Percentiles rank a stretch among this genome's conserved stretches.
Conservation (phyloP, 92 coral and sea anemone species). For the Porites cylindrica region DNA sequence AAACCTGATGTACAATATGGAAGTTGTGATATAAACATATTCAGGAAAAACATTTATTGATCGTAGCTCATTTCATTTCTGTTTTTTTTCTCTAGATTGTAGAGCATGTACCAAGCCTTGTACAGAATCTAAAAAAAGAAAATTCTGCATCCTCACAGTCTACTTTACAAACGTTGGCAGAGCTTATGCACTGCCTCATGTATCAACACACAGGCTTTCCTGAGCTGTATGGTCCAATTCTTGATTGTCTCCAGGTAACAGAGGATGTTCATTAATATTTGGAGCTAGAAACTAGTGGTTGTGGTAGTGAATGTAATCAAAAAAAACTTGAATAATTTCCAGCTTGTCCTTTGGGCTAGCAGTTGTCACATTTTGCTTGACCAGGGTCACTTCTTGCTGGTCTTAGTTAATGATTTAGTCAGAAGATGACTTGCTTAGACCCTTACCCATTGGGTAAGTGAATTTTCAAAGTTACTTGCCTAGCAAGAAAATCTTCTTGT, state of each 20-base stretch:
- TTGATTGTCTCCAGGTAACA: constrained; percentile 84
- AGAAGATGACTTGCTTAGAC: too few species aligned
- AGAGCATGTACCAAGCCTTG: constrained; percentile 90
- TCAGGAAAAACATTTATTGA: too few species aligned
- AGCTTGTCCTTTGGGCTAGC: too few species aligned
- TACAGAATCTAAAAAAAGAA: constrained; percentile 83
- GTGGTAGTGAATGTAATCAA: background rate
- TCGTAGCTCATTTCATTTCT: background rate
- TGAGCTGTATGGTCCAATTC: constrained; percentile 84
- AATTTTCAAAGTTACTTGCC: too few species aligned
- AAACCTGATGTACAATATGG: too few species aligned
- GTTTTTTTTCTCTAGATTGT: constrained; percentile 69
- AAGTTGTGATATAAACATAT: too few species aligned
- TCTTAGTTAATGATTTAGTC: too few species aligned
- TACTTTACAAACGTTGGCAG: constrained; percentile 86
- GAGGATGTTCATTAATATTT: background rate
- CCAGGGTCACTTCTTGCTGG: too few species aligned
- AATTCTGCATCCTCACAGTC: constrained; percentile 76
- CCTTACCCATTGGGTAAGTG: too few species aligned
- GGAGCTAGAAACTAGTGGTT: background rate
- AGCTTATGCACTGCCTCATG: constrained; percentile 94
- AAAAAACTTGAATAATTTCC: too few species aligned
- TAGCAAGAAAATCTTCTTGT: too few species aligned
- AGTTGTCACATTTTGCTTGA: too few species aligned
- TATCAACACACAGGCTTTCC: constrained; percentile 94